Percentiles rank a stretch among this genome's conserved stretches.
These are phyloP conservation scores for Mellilla xanthometata DNA, from an alignment of 2,888 invertebrate species.

Conservation along the genomic window DNA sequence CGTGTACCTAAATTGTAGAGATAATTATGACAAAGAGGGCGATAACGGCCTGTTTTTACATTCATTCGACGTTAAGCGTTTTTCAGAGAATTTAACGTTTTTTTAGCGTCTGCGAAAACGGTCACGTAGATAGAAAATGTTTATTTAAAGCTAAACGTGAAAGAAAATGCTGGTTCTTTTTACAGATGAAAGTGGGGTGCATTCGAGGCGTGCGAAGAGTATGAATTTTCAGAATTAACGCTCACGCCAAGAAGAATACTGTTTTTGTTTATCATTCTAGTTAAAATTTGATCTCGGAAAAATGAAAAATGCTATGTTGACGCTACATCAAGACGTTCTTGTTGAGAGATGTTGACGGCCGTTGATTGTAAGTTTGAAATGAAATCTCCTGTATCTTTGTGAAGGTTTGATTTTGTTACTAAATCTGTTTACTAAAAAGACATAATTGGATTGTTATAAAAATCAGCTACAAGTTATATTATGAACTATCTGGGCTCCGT, in stretches of 20 bases:
- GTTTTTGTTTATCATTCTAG: slow-evolving; percentile 2
- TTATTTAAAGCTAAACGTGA: slow-evolving; percentile 25
- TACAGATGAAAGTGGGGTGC: slow-evolving; percentile 44
- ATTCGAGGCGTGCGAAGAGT: slow-evolving; percentile 40
- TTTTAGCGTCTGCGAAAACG: slow-evolving; percentile 7
- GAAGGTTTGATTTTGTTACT: no score
- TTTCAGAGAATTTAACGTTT: slow-evolving; percentile 11
- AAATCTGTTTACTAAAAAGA: no score
- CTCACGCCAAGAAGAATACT: slow-evolving; percentile 8
- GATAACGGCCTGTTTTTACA: slow-evolving; percentile 24
- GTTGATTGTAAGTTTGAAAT: no score
- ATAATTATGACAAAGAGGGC: slow-evolving; percentile 28
- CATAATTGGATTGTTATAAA: no score
- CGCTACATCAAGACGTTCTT: no score
- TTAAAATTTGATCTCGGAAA: not conserved
- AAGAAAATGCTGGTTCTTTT: slow-evolving; percentile 38
- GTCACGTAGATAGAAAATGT: slow-evolving; percentile 23
- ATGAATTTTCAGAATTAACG: slow-evolving; percentile 39
- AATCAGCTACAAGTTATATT: no score
- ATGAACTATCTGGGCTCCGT: no score
- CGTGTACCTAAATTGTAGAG: slow-evolving; percentile 26
- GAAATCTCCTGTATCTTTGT: no score
- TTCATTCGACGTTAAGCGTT: slow-evolving; percentile 12
- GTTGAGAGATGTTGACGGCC: no score
- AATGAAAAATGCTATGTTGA: no score